Percentiles rank a stretch among this genome's conserved stretches.
These are phyloP conservation scores for Ciconia maguari DNA, from an alignment of 2,113 vertebrate species.

Conservation along the genomic window DNA sequence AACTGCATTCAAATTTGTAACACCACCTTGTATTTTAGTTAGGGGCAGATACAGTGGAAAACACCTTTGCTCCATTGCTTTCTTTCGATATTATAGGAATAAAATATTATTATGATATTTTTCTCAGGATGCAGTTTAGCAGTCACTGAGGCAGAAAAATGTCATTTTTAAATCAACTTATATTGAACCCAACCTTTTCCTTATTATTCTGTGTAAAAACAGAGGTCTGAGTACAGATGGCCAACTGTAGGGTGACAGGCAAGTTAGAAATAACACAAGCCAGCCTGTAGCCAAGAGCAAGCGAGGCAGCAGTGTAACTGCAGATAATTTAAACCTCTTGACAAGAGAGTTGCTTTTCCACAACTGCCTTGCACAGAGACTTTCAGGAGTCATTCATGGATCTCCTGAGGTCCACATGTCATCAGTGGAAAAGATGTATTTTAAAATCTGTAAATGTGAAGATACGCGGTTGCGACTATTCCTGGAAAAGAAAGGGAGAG, in stretches of 20 bases:
- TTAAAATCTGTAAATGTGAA: neutral
- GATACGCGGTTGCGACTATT: fast-evolving
- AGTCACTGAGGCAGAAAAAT: neutral
- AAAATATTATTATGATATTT: neutral
- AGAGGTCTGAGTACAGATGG: too few species aligned
- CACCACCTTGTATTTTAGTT: neutral
- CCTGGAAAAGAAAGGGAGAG: neutral
- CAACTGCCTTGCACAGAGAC: neutral
- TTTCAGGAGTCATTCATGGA: neutral
- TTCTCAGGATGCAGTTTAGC: neutral
- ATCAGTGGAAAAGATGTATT: fast-evolving
- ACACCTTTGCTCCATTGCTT: neutral
- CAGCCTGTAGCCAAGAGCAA: neutral
- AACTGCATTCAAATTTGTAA: neutral
- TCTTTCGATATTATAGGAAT: neutral
- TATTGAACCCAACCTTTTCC: neutral
- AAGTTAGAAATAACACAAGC: neutral
- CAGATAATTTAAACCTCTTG: neutral
- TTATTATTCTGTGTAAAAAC: neutral
- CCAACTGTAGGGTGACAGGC: too few species aligned
- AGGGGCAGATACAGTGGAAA: neutral
- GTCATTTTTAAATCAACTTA: neutral
- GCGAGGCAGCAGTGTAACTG: fast-evolving
- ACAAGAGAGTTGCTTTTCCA: neutral
- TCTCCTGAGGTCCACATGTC: neutral